Evolutionary conservation across 2,888 invertebrate genomes (phyloP), one percentile per base, ranked within the genome.

Genomic region (Oscheius onirici): DNA sequence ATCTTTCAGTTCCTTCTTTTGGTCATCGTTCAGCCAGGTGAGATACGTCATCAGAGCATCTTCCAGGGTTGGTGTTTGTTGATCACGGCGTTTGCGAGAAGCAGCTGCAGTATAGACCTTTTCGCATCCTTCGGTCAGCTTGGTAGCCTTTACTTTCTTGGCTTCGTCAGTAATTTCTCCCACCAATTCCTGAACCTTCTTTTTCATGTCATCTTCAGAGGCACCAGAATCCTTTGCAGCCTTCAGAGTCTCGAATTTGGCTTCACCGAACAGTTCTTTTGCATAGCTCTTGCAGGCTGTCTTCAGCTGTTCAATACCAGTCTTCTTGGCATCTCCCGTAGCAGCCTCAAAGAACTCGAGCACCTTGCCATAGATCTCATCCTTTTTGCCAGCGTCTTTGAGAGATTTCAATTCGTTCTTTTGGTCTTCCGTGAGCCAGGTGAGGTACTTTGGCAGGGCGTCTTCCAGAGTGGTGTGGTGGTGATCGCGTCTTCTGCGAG

Each of bases 201-300:
- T 67, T n/a, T 55, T 26, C n/a, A 79, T 58, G 17, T 71, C 75
- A 2, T 73, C 79, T 5, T 51, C 34, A 20, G 70, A 67, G 2
- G 79, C 73, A 2, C 83, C 83, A 41, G 69, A 69, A 57, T 83
- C 83, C 65, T 76, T 79, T 72, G 84, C 43, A 22, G 63, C 44
- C 61, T 79, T 79, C 46, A 84, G 22, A 49, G 79, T 74, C 15
- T 54, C 57, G 10, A 76, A 73, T 24, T 76, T 77, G 2, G 76
- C 80, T 17, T 80, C 79, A 40, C 83, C 83, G 43, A 83, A 80
- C 28, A 52, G 65, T 60, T 57, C 66, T 71, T 54, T 77, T 65
- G 68, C 74, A 66, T 57, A 76, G 63, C 68, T 68, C 49, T 67
- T 77, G 58, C 81, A 83, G 41, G 73, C 77, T 22, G 63, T 69